A percentile compares a stretch with the other conserved stretches of the same genome.
Conservation (phyloP, 2,888 invertebrate species). For the Agonum fuliginosum region DNA sequence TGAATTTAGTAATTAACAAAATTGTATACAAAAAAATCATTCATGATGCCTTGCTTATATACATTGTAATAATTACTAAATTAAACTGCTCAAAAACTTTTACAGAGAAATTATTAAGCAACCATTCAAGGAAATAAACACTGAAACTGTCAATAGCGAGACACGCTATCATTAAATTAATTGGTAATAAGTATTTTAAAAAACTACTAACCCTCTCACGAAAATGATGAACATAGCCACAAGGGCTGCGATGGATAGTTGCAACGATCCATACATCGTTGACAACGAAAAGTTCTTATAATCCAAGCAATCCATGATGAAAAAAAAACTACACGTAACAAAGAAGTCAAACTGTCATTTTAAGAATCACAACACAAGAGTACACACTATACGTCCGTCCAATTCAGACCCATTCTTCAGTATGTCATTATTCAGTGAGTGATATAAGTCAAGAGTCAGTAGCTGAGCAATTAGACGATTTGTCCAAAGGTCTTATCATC, state of each 20-base stretch:
- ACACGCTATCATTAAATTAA: conserved; percentile 1
- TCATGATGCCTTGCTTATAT: no score
- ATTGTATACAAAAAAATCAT: no score
- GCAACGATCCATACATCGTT: conserved; percentile 68
- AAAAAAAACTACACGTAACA: background rate
- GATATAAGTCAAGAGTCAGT: conserved; percentile 11
- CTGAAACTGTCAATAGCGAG: no score
- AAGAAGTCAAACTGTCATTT: background rate
- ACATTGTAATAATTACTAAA: no score
- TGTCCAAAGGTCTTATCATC: conserved; percentile 18
- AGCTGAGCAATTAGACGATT: background rate
- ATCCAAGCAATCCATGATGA: conserved; percentile 29
- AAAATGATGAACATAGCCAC: conserved; percentile 68
- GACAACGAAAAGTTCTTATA: conserved; percentile 33
- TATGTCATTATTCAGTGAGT: background rate
- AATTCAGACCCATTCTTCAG: background rate
- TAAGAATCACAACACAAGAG: background rate
- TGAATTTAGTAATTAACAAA: no score
- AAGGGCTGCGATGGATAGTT: conserved; percentile 67
- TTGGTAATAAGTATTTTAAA: background rate
- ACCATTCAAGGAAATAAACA: no score
- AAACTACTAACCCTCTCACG: conserved; percentile 67
- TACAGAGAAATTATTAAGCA: no score
- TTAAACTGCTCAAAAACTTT: no score
- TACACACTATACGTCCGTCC: background rate